phyloP scores from a whole-genome alignment of 2,888 invertebrate species.

The Leptopilina drosophilae region DNA sequence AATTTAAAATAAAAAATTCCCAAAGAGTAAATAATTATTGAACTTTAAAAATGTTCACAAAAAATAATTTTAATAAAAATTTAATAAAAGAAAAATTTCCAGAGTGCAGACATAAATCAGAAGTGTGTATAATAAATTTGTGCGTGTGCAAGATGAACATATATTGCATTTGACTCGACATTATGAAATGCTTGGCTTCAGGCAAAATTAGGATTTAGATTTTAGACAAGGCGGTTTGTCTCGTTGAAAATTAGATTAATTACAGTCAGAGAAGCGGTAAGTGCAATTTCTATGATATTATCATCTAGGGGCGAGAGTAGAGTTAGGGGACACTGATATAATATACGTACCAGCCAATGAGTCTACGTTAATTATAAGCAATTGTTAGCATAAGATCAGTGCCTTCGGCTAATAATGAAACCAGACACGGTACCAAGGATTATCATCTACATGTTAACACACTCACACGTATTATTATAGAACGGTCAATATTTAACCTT shows the following conservation, averaged over 20 bases:
- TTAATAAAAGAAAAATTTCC: too few species aligned
- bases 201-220: conserved; percentile 5
- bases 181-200: background rate
- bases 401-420: conserved; percentile 54
- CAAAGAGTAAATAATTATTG: too few species aligned
- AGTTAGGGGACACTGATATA: conserved; percentile 38
- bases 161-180: background rate
- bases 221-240: conserved; percentile 6
- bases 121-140: too few species aligned
- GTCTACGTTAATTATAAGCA: conserved; percentile 53
- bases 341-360: conserved; percentile 31
- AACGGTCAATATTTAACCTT: background rate
- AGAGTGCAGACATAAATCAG: too few species aligned
- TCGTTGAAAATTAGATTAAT: conserved; percentile 52
- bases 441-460: conserved; percentile 57
- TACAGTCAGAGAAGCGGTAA: conserved; percentile 48
- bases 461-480: conserved; percentile 46
- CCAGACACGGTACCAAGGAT: conserved; percentile 54
- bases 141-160: too few species aligned
- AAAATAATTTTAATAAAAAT: too few species aligned
- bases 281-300: conserved; percentile 58
- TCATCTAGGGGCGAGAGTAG: conserved; percentile 39
- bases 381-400: conserved; percentile 46
- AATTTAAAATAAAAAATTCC: too few species aligned
- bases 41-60: too few species aligned